phyloP scores from a whole-genome alignment of 2,113 vertebrate species.

The Xenus cinereus region DNA sequence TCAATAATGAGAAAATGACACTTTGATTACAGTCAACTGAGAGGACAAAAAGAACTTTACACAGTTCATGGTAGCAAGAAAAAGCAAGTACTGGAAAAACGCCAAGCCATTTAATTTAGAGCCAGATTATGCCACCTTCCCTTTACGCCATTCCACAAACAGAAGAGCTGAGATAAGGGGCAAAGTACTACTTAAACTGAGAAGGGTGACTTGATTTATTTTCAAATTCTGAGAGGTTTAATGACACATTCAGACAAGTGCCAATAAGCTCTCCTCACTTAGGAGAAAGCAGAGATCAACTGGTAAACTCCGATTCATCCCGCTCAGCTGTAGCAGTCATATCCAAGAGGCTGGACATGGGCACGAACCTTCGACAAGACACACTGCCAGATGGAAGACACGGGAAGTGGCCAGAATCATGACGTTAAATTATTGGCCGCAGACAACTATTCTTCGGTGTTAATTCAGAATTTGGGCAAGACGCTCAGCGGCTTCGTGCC shows the following conservation, averaged over 20 bases:
- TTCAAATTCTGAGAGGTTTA: slow-evolving; percentile 2
- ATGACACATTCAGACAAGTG: not conserved
- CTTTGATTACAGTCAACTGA: slow-evolving; percentile 14
- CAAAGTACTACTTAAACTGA: not conserved
- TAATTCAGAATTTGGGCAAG: not conserved
- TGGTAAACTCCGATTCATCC: not conserved
- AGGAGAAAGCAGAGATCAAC: not conserved
- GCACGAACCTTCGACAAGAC: not conserved
- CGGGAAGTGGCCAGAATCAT: not conserved
- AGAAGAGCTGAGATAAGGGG: slow-evolving; percentile 12
- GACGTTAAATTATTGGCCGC: not conserved
- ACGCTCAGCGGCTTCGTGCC: not conserved
- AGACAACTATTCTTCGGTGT: not conserved
- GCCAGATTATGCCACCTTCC: not conserved
- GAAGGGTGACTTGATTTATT: slow-evolving; percentile 5
- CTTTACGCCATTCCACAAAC: not conserved
- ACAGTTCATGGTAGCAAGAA: not conserved
- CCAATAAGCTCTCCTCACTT: not conserved
- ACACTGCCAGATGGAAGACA: not conserved
- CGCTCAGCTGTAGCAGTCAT: not conserved
- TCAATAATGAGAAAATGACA: slow-evolving; percentile 40
- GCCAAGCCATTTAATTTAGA: slow-evolving; percentile 35
- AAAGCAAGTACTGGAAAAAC: not conserved
- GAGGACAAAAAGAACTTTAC: not conserved
- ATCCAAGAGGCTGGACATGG: not conserved